Base-by-base conservation (phyloP, 2,888 invertebrate species). In the Pseudococcus viburni region DNA sequence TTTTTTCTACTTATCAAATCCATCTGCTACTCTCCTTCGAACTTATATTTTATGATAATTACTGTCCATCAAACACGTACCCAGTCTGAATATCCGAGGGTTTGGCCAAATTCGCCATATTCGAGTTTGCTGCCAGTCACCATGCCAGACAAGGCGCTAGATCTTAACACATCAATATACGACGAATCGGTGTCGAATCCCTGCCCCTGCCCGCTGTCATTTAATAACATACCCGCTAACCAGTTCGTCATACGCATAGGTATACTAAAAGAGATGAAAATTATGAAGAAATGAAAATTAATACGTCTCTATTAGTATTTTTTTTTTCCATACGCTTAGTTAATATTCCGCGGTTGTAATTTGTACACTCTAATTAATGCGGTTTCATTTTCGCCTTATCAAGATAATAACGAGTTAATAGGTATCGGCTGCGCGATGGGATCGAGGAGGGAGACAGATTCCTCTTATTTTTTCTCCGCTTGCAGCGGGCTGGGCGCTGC, bases 341-440 rank as follows among this genome's bases (percentile, higher is more conserved):
- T 73, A 73, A 39, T 73, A 73, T 85, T 33, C 55, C 85, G 51
- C 42, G 48, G 42, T 68, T 51, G 85, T 48, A 86, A 86, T 86
- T 86, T 86, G 86, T 86, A 68, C 59, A 48, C 73, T 87, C 77
- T 85, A 87, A 87, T 87, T 87, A 87, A 87, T 87, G 77, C 73
- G 77, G 51, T 87, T 42, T 87, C 86, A 51, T 87, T 48, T 73
- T 48, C 39, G 48, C 86, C 26, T 48, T 77, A 77, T 77, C 51
- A 48, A 77, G 46, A 87, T 77, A 68, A 48, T 77, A 68, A 87
- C 77, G 33, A 77, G 73, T 73, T 73, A 73, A 73, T 73, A 26
- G 73, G 73, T 73, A 39, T 73, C 39, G 73, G 17, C 15, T 73
- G 12, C 6, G 33, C 6, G 33, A 26, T 26, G 68, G 68, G 42